Conservation (phyloP, 2,113 vertebrate genomes). For the Tupaia tana region DNA sequence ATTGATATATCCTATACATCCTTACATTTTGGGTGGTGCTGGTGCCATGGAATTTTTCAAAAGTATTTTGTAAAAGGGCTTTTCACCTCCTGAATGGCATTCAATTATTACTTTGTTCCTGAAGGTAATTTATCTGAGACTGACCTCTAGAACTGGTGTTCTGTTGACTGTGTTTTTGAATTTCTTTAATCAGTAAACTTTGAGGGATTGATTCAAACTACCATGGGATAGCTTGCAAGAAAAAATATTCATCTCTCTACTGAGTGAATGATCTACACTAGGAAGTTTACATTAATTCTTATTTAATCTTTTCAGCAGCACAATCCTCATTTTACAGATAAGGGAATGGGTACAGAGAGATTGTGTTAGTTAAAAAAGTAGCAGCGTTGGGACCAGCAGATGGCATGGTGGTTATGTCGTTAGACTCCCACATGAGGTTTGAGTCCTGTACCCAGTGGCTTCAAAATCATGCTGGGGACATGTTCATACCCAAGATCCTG, state of each 20-base stretch:
- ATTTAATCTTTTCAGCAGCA: not conserved
- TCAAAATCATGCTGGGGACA: too few relatives aligned
- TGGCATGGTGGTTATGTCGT: too few relatives aligned
- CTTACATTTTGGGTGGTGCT: not conserved
- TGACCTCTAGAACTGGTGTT: not conserved
- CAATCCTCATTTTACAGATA: not conserved
- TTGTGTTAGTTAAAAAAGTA: too few relatives aligned
- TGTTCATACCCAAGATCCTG: too few relatives aligned
- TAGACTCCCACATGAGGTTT: too few relatives aligned
- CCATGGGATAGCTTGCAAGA: not conserved
- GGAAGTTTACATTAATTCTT: not conserved
- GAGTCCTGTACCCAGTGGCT: too few relatives aligned
- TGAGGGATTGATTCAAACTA: not conserved
- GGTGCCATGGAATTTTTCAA: not conserved
- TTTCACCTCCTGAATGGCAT: conserved; percentile 1
- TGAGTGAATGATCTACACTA: not conserved
- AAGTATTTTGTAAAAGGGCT: conserved; percentile 45
- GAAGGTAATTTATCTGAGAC: conserved; percentile 18
- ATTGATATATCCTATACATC: not conserved
- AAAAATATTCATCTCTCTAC: not conserved
- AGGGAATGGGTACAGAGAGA: not conserved
- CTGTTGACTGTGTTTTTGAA: conserved; percentile 37
- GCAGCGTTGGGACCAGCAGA: too few relatives aligned
- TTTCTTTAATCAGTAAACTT: conserved; percentile 39
- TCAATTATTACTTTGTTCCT: conserved; percentile 19